Evolutionary conservation across 1,140 invertebrate species (phyloP), one percentile per base, ranked within the genome.

Genomic region (Brachionus plicatilis): DNA sequence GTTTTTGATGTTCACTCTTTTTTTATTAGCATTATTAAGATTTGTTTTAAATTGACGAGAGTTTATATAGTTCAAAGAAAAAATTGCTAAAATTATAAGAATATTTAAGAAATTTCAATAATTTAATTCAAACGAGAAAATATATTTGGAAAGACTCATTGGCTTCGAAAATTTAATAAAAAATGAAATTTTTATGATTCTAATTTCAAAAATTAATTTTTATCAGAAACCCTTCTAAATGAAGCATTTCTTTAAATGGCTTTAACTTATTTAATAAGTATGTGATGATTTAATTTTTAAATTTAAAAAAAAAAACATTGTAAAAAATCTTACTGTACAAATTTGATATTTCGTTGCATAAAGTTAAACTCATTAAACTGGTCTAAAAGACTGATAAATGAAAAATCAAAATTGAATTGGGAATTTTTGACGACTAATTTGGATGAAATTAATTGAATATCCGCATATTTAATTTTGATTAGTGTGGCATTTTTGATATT

Each of bases 311-410:
- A 12, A 66, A 45, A 17, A 43, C 12, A 41, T 37, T 37, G 33
- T 37, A 6, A 37, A 83, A 37, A 66, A 24, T 45, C 68, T 43
- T 84, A 70, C 43, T 78, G 79, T 8, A 47, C 91, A 60, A 92
- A 90, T 87, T 93, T 92, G 60, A 91, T 92, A 41, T 68, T 43
- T 41, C 79, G 24, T 24, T 68, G 53, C 6, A 27, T 27, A 43
- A 43, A 65, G 24, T 82, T 24, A 65, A 29, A 27, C 12, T 76
- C 43, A 50, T 50, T 47, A 50, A 50, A 50, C 29, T 68, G 79
- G 7, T 45, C 24, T 5, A 53, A 65, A 9, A 82, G 20, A 65
- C 27, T 68, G 8, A 65, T n/a, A 65, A 82, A 82, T 4, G 53
- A 68, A 82, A 65, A 65, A 68, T 82, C 79, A 65, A 82, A 82